Percentiles rank a stretch among this genome's conserved stretches.
These are phyloP conservation scores for Gavialis gangeticus DNA, from an alignment of 2,113 vertebrate genomes.

Conservation along the genomic window DNA sequence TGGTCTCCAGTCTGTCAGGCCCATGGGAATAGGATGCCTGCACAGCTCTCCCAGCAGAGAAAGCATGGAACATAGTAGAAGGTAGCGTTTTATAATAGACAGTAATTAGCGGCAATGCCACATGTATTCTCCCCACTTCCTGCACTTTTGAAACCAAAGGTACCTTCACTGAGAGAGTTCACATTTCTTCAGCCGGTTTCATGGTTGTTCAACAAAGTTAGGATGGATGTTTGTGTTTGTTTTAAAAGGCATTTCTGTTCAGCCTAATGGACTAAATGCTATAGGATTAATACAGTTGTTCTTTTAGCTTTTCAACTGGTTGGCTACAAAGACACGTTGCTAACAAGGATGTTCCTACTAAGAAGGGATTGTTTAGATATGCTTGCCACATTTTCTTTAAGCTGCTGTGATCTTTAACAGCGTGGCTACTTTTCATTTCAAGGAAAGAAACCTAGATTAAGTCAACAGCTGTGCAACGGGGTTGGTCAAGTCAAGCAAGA, in stretches of 20 bases:
- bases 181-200: background rate
- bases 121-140: constrained; percentile 63
- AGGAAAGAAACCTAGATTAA: background rate
- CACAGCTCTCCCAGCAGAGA: constrained; percentile 47
- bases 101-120: constrained; percentile 11
- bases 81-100: constrained; percentile 16
- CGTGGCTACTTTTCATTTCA: background rate
- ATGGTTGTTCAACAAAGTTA: background rate
- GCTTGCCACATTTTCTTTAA: constrained; percentile 16
- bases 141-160: constrained; percentile 81
- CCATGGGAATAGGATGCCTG: background rate
- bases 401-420: constrained; percentile 24
- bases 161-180: constrained; percentile 60
- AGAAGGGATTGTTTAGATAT: background rate
- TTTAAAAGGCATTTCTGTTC: constrained; percentile 14
- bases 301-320: constrained; percentile 20
- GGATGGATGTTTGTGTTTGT: constrained; percentile 12
- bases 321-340: background rate
- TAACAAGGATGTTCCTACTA: background rate
- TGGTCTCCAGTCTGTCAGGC: constrained; percentile 28
- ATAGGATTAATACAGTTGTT: background rate
- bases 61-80: constrained; percentile 25
- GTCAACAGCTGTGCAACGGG: background rate
- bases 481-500: background rate
- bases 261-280: background rate